Evolutionary conservation across 2,797 vertebrate species (phyloP).

Genomic region (Aphelocoma californica): DNA sequence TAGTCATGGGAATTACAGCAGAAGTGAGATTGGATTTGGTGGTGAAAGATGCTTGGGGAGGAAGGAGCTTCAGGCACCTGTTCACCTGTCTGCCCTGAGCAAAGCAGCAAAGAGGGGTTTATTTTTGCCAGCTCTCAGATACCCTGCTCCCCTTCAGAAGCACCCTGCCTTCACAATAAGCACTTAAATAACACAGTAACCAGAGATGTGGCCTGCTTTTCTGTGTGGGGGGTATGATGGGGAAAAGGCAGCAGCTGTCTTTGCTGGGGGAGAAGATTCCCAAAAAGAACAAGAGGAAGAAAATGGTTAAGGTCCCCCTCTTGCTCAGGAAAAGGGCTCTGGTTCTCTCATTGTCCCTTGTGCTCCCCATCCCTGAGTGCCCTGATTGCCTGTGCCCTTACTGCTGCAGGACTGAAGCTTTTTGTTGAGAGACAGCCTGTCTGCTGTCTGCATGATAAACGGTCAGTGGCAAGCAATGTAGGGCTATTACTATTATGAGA

Average conservation of each 20-base stretch:
- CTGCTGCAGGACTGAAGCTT: neutral
- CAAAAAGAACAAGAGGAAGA: neutral
- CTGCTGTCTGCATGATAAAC: neutral
- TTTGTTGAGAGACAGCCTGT: neutral
- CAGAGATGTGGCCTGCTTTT: neutral
- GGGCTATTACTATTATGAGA: neutral
- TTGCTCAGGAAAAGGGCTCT: neutral
- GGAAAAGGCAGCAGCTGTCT: neutral
- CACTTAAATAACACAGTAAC: neutral
- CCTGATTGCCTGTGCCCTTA: neutral
- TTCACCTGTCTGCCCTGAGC: neutral
- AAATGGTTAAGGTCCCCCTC: neutral
- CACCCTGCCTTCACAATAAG: neutral
- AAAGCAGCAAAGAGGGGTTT: neutral
- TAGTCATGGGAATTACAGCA: neutral
- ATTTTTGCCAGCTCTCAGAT: neutral
- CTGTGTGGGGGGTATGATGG: rapidly evolving
- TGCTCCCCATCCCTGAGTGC: neutral
- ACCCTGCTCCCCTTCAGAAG: neutral
- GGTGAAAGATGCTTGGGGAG: neutral
- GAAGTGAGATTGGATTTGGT: neutral
- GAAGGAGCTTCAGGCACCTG: neutral
- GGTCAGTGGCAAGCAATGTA: neutral
- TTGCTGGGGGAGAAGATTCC: neutral
- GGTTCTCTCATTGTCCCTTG: neutral